phyloP scores from a whole-genome alignment of 2,113 vertebrate genomes.

The Planiliza haematocheilus region DNA sequence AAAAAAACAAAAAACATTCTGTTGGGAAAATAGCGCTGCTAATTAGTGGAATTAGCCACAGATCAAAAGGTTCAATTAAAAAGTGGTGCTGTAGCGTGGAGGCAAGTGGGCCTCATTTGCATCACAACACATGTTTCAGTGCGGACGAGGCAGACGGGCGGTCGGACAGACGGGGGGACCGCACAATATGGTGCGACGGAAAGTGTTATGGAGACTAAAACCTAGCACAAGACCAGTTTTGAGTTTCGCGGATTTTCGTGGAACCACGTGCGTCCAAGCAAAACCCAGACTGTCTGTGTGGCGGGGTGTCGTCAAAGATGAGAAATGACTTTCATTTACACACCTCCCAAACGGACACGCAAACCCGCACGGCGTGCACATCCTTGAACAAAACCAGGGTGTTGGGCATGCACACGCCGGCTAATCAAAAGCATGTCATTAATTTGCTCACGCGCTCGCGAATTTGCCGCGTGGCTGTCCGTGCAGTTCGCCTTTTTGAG shows the following conservation, averaged over 20 bases:
- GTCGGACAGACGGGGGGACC: constrained; percentile 17
- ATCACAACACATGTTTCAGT: constrained; percentile 72
- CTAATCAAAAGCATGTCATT: constrained; percentile 38
- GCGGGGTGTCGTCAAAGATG: background rate
- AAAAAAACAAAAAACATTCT: constrained; percentile 63
- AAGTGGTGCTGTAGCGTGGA: constrained; percentile 58
- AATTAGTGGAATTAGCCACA: constrained; percentile 82
- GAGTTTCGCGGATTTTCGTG: too few species aligned
- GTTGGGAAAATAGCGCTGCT: constrained; percentile 66
- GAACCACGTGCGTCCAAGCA: background rate
- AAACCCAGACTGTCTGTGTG: background rate
- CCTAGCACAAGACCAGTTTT: too few species aligned
- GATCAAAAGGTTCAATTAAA: constrained; percentile 83
- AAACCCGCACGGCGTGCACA: constrained; percentile 1
- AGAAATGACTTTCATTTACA: constrained; percentile 50
- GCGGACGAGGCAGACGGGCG: background rate
- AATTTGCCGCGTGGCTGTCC: constrained; percentile 14
- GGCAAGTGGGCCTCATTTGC: constrained; percentile 68
- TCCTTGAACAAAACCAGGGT: constrained; percentile 19
- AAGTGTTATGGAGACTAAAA: background rate
- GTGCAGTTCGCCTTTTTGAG: constrained; percentile 41
- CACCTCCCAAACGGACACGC: constrained; percentile 29
- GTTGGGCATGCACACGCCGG: background rate
- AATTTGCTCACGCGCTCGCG: constrained; percentile 32
- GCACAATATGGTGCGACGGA: constrained; percentile 7